Base-by-base conservation (phyloP, 2,797 vertebrate species). In the Emys orbicularis region DNA sequence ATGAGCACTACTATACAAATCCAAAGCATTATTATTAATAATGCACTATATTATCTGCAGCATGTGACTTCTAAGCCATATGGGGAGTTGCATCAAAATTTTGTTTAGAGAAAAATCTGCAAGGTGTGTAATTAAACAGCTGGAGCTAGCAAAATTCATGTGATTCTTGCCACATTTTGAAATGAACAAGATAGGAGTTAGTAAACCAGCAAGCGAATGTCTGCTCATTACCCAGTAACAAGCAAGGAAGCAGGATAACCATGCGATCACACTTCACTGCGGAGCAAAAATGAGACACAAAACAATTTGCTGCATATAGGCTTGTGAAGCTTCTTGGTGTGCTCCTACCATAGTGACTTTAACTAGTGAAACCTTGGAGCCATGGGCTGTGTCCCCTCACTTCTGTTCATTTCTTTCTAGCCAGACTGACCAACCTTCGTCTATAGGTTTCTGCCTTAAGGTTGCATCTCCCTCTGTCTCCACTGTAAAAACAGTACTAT, bases 21-120 rank as follows among this genome's bases (percentile, higher is more conserved):
- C 44, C 44, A 49, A 77, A 15, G 44, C 25, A 15, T 29, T 31
- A 31, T 77, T 49, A 49, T 49, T 29, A 77, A 77, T 31, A 77
- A 77, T 15, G 74, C 21, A 21, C 11, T 23, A 72, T 4, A 0
- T 7, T 0, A 15, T 3, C 0, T 0, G 1, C 54, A 34, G 85
- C 54, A 2, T n/a, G 19, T 47, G 37, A 81, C 80, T 41, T 77
- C 37, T 0, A 0, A 3, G 0, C 41, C 65, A 1, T 1, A 50
- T 15, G 44, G 44, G 12, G 74, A 77, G 44, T 77, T 49, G 27
- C 74, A 76, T 31, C 74, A 15, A 13, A 18, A 6, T 18, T 49
- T 49, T 31, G 15, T 77, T 77, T 31, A 18, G 74, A 29, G 27
- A 49, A 16, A 72, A 77, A 47, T 49, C 29, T 31, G 27, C 44